phyloP scores from a whole-genome alignment of 2,113 vertebrate species.

The Porphyrio hochstetteri region DNA sequence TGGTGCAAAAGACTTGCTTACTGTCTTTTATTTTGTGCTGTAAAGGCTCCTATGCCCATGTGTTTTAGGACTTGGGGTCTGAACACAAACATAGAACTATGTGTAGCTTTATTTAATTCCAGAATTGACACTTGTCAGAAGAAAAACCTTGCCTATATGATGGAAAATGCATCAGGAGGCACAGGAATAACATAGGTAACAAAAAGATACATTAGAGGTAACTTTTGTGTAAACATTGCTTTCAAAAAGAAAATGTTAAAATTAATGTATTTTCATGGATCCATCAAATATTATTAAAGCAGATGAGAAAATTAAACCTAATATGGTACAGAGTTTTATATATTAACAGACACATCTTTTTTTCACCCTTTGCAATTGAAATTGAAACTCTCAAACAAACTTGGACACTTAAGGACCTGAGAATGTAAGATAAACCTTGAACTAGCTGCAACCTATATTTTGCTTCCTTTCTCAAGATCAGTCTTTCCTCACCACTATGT shows the following conservation, averaged over 20 bases:
- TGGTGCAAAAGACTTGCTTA: neutral
- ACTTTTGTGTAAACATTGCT: neutral
- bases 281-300: neutral
- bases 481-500: neutral
- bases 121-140: neutral
- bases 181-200: neutral
- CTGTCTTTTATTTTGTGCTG: neutral
- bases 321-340: rapidly evolving
- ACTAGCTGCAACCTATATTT: neutral
- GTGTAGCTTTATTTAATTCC: neutral
- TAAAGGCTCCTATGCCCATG: neutral
- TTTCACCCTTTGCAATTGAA: neutral
- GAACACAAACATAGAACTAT: neutral
- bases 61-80: neutral
- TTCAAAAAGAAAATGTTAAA: neutral
- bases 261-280: neutral
- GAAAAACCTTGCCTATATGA: neutral
- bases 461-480: neutral
- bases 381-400: neutral
- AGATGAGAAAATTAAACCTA: neutral
- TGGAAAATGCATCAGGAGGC: neutral
- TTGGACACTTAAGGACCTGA: neutral
- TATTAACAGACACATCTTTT: neutral
- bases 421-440: neutral
- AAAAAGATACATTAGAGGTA: neutral